A percentile compares a stretch with the other conserved stretches of the same genome.
phyloP scores from a whole-genome alignment of 2,888 invertebrate species.

The Cheilosia soror region DNA sequence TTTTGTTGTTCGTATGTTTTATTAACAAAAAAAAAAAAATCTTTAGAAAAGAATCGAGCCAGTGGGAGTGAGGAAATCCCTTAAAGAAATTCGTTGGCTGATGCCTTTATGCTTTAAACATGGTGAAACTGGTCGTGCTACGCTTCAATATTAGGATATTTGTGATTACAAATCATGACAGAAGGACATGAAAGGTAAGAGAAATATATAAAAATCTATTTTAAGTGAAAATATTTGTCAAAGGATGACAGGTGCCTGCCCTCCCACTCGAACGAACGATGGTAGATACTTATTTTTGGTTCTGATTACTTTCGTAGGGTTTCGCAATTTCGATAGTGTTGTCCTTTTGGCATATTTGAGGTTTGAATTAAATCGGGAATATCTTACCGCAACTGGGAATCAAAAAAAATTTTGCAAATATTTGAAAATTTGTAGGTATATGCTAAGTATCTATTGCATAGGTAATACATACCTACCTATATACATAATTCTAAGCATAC shows the following conservation, averaged over 20 bases:
- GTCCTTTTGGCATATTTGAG: constrained; percentile 37
- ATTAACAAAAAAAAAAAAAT: not conserved
- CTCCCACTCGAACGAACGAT: not conserved
- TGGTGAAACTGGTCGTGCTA: constrained; percentile 91
- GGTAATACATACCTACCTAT: no score
- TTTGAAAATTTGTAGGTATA: no score
- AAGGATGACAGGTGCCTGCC: constrained; percentile 37
- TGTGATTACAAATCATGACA: constrained; percentile 94
- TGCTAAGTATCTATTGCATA: no score
- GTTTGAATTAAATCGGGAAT: constrained; percentile 14
- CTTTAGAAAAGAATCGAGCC: not conserved
- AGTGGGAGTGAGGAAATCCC: constrained; percentile 48
- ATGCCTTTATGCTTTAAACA: constrained; percentile 92
- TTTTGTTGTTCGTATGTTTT: constrained; percentile 2
- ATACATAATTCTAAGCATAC: no score
- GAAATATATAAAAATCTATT: constrained; percentile 6
- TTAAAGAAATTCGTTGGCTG: constrained; percentile 78
- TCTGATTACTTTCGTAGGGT: constrained; percentile 31
- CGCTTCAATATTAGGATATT: constrained; percentile 93
- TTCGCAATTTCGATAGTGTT: constrained; percentile 46
- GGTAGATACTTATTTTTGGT: constrained; percentile 40
- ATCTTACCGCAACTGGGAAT: no score
- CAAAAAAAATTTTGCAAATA: no score
- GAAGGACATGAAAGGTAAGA: constrained; percentile 96
- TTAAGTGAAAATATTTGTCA: constrained; percentile 16